Percentiles rank a stretch among this genome's conserved stretches.
phyloP scores from a whole-genome alignment of 2,113 vertebrate species.

The Halichoeres trimaculatus region DNA sequence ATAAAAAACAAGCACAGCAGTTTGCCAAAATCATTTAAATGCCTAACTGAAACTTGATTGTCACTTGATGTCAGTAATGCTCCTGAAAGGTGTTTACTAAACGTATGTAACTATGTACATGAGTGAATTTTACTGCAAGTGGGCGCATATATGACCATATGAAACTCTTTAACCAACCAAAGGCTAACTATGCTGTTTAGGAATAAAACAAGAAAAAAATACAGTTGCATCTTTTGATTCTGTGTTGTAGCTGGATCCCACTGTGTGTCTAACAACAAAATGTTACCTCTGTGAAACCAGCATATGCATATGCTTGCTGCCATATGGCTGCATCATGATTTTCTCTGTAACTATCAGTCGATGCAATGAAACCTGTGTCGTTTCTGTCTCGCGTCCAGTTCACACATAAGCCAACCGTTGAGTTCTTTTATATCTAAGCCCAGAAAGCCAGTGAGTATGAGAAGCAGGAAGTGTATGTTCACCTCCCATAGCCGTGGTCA shows the following conservation, averaged over 20 bases:
- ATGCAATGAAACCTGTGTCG: neutral
- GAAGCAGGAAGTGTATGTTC: conserved; percentile 29
- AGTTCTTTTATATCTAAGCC: conserved; percentile 6
- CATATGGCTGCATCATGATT: neutral
- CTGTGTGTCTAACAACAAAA: conserved; percentile 25
- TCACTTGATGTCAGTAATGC: neutral
- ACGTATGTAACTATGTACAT: neutral
- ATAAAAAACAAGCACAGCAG: neutral
- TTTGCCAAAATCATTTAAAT: neutral
- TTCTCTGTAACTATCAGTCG: neutral
- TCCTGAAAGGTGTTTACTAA: neutral
- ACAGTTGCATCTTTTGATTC: conserved; percentile 24
- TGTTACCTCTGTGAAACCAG: conserved; percentile 5
- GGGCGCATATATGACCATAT: neutral
- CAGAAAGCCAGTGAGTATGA: neutral
- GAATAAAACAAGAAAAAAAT: conserved; percentile 4
- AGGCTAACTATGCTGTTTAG: conserved; percentile 17
- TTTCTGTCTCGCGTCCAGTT: conserved; percentile 7
- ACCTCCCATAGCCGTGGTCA: conserved; percentile 48
- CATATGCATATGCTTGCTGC: too few relatives aligned
- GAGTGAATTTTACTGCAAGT: neutral
- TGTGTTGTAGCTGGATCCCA: conserved; percentile 3
- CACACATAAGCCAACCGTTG: neutral
- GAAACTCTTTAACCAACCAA: conserved; percentile 13
- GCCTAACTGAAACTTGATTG: neutral